Evolutionary conservation across 2,888 invertebrate species (phyloP).

Genomic region (Malthinus seriepunctatus): DNA sequence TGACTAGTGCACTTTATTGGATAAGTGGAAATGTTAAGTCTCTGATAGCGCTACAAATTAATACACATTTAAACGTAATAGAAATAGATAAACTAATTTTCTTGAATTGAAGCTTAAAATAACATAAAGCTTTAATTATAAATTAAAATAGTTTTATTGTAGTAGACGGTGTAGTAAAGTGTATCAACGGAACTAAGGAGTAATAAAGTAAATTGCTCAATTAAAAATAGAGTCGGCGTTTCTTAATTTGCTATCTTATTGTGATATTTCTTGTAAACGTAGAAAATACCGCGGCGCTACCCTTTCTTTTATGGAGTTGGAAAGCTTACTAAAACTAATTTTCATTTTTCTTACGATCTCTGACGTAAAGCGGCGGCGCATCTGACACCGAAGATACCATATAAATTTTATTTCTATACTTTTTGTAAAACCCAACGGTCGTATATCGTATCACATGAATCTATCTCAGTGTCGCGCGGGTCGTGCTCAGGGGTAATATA

Average conservation of each 20-base stretch:
- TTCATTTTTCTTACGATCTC: slow-evolving; percentile 20
- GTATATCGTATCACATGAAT: slow-evolving; percentile 50
- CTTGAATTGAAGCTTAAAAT: background rate
- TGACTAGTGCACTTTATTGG: too few relatives aligned
- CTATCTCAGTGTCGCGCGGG: slow-evolving; percentile 48
- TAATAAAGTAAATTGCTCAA: slow-evolving; percentile 14
- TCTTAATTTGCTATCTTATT: slow-evolving; percentile 13
- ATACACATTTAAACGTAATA: too few relatives aligned
- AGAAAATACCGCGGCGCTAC: background rate
- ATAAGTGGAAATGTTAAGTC: too few relatives aligned
- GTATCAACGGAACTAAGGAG: slow-evolving; percentile 6
- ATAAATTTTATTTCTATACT: slow-evolving; percentile 41
- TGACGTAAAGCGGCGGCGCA: slow-evolving; percentile 18
- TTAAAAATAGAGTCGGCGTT: slow-evolving; percentile 11
- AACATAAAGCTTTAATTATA: slow-evolving; percentile 7
- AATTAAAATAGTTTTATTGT: slow-evolving; percentile 10
- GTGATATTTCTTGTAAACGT: slow-evolving; percentile 7
- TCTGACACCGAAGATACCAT: slow-evolving; percentile 36
- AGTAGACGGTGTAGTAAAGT: slow-evolving; percentile 5
- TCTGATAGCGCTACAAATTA: too few relatives aligned
- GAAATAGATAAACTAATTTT: background rate
- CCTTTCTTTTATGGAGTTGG: slow-evolving; percentile 4
- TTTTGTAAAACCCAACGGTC: slow-evolving; percentile 40
- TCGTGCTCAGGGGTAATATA: slow-evolving; percentile 46
- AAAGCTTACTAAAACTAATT: slow-evolving; percentile 14